Conservation (phyloP, 2,797 vertebrate genomes). For the Rhodeus uyekii region DNA sequence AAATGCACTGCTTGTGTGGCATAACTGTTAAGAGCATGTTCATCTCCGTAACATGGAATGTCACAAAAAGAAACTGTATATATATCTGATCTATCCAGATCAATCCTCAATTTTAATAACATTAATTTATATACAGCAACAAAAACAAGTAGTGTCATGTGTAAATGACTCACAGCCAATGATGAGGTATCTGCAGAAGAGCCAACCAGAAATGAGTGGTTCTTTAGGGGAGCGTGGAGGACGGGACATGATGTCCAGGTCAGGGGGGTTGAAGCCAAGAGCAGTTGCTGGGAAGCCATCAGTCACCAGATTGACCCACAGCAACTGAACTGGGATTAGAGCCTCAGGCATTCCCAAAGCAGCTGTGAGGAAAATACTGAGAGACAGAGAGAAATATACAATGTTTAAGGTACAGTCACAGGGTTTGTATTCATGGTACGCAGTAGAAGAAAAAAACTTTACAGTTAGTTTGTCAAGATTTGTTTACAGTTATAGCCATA, state of each 20-base stretch:
- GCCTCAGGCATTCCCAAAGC: conserved; percentile 83
- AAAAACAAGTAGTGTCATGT: neutral
- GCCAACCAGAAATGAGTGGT: conserved; percentile 80
- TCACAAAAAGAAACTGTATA: neutral
- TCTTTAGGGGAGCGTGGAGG: conserved; percentile 78
- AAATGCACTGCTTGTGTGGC: neutral
- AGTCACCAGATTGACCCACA: conserved; percentile 81
- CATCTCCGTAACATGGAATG: neutral
- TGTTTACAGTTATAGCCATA: neutral
- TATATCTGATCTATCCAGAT: neutral
- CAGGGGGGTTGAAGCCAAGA: conserved; percentile 80
- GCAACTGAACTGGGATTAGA: conserved; percentile 79
- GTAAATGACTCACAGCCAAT: conserved; percentile 75
- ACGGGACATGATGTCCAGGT: conserved; percentile 81
- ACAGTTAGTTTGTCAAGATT: neutral
- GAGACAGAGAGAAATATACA: neutral
- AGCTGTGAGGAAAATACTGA: conserved; percentile 80
- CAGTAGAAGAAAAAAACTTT: neutral
- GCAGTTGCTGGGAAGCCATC: conserved; percentile 82
- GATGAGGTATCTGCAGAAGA: conserved; percentile 83
- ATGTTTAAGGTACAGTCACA: neutral
- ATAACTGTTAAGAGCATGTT: neutral
- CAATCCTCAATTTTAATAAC: neutral
- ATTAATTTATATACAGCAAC: neutral
- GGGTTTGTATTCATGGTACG: neutral